Base-by-base conservation (phyloP, 2,797 vertebrate genomes). In the Geotrypetes seraphini region DNA sequence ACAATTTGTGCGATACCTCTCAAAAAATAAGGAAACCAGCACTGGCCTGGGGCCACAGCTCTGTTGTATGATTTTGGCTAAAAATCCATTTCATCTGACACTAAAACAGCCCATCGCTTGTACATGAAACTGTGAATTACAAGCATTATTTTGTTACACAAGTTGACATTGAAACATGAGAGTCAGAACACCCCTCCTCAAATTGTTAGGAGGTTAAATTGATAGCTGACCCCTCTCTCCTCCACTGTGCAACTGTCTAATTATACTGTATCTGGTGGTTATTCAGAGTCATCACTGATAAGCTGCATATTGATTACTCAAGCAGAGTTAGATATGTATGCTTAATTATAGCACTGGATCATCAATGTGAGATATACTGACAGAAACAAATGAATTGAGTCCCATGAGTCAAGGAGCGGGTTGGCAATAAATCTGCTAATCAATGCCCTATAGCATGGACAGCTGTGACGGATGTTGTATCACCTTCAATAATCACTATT, bases 341-440 rank as follows among this genome's bases (percentile, higher is more conserved):
- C 5, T 4, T 3, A 18, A 18, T 19, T 3, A 9, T 5, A 2
- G 12, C 16, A 1, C 5, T n/a, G 9, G 38, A 40, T 16, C 30
- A 17, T 5, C 12, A 27, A 40, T 28, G 23, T 23, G 5, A 26
- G 31, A 28, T 28, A 41, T 10, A n/a, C 37, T 7, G 19, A 41
- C 46, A 51, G 44, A 55, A 57, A 38, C 50, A 47, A 59, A 73
- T 71, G 40, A 56, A 74, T 71, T 45, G 16, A 28, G 25, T 51
- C 63, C 56, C 41, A 5, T 6, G 42, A 43, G 50, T 28, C 22
- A 7, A 22, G 55, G 14, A 5, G 25, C 22, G 28, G 49, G 50
- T 36, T 44, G 14, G 21, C 28, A 32, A 69, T 68, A 47, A 50
- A 64, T 71, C 10, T 6, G 10, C 16, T 9, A 36, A 61, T 78